phyloP scores from a whole-genome alignment of 2,888 invertebrate genomes.

The Glyphotaelius pellucidus region DNA sequence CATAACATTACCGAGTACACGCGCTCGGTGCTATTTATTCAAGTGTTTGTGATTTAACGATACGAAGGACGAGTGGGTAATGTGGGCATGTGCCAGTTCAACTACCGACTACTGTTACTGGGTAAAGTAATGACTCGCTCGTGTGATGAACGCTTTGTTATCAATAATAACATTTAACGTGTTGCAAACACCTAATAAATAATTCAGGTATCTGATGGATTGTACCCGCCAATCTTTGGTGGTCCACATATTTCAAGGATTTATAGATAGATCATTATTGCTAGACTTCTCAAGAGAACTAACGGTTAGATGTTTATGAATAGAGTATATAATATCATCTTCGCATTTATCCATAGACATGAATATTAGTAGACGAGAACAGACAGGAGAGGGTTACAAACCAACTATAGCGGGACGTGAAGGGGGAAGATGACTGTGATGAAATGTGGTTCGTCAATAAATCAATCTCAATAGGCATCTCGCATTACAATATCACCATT shows the following conservation, averaged over 20 bases:
- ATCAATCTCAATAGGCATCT: too few relatives aligned
- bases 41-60: not conserved
- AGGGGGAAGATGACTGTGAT: too few relatives aligned
- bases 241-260: too few relatives aligned
- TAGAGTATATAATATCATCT: not conserved
- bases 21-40: not conserved
- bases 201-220: not conserved
- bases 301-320: not conserved
- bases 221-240: too few relatives aligned
- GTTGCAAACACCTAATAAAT: not conserved
- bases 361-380: too few relatives aligned
- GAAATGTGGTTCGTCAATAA: too few relatives aligned
- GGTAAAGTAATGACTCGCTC: not conserved
- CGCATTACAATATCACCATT: too few relatives aligned
- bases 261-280: too few relatives aligned
- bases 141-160: not conserved
- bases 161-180: not conserved
- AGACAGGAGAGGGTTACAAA: too few relatives aligned
- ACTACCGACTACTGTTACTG: not conserved
- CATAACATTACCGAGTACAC: not conserved
- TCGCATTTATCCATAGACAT: too few relatives aligned
- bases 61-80: too few relatives aligned
- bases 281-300: not conserved
- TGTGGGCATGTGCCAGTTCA: not conserved
- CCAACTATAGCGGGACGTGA: too few relatives aligned